A percentile compares a stretch with the other conserved stretches of the same genome.
These are phyloP conservation scores for Chionis minor DNA, from an alignment of 2,113 vertebrate species.

Conservation along the genomic window DNA sequence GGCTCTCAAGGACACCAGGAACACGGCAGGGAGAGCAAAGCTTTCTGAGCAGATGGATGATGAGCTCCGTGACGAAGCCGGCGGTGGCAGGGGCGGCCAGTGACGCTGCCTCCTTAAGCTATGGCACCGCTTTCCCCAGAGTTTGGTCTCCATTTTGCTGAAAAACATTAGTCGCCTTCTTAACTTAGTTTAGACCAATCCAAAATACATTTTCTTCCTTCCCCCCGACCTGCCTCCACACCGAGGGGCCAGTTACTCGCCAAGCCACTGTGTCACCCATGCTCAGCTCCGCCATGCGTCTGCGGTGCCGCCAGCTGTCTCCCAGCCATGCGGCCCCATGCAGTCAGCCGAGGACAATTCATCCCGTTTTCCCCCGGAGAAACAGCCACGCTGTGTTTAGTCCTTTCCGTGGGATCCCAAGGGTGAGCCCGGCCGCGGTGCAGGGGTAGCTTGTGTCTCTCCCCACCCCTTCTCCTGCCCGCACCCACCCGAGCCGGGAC, in stretches of 20 bases:
- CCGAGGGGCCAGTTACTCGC: accelerated
- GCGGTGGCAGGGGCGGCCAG: accelerated
- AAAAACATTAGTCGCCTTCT: background rate
- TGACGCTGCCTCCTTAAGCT: background rate
- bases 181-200: background rate
- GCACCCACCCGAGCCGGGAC: accelerated
- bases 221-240: background rate
- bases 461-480: background rate
- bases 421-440: accelerated
- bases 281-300: background rate
- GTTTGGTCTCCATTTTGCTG: background rate
- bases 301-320: background rate
- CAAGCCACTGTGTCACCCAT: background rate
- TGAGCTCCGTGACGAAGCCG: background rate
- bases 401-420: background rate
- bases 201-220: background rate
- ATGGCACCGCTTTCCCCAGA: accelerated
- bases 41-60: background rate
- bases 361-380: background rate
- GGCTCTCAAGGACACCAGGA: conserved; percentile 1
- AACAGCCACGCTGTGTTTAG: accelerated
- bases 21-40: accelerated
- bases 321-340: accelerated
- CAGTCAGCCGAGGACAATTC: background rate
- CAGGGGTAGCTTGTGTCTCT: accelerated